These are phyloP conservation scores for Platypus cylindrus DNA, from an alignment of 2,888 invertebrate species.

Conservation along the genomic window DNA sequence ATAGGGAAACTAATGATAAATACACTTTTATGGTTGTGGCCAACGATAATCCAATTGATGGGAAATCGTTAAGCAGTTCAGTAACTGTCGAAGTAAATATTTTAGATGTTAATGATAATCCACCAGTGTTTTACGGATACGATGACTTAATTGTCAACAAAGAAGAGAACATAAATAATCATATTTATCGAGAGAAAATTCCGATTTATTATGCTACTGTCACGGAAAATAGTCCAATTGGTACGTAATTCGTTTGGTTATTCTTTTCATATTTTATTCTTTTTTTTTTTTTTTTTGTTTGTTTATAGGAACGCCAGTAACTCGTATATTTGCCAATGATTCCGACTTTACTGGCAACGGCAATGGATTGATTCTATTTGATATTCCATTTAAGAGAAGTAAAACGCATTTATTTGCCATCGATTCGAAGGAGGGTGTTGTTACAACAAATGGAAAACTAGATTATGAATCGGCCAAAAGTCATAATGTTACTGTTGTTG, in stretches of 20 bases:
- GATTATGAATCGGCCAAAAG: constrained; percentile 55
- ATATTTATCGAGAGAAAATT: constrained; percentile 43
- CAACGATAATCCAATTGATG: constrained; percentile 50
- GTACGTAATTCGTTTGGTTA: constrained; percentile 26
- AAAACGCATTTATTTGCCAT: constrained; percentile 58
- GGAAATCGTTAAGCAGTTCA: constrained; percentile 50
- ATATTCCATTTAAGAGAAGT: constrained; percentile 53
- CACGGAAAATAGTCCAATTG: constrained; percentile 61
- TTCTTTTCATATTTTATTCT: neutral
- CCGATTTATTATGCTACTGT: constrained; percentile 67
- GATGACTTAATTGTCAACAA: constrained; percentile 47
- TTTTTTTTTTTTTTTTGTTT: neutral
- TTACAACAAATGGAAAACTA: constrained; percentile 60
- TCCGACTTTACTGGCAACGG: constrained; percentile 75
- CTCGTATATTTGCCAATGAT: constrained; percentile 70
- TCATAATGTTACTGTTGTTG: constrained; percentile 68
- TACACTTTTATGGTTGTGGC: constrained; percentile 63
- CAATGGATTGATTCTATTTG: constrained; percentile 72
- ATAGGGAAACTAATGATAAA: constrained; percentile 58
- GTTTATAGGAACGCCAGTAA: constrained; percentile 43
- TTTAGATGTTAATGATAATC: constrained; percentile 72
- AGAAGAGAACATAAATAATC: constrained; percentile 37
- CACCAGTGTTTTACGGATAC: constrained; percentile 66
- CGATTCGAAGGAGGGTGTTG: constrained; percentile 72
- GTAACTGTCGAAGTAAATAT: constrained; percentile 73